These are phyloP conservation scores for Athripsodes cinereus DNA, from an alignment of 2,888 invertebrate species.

Conservation along the genomic window DNA sequence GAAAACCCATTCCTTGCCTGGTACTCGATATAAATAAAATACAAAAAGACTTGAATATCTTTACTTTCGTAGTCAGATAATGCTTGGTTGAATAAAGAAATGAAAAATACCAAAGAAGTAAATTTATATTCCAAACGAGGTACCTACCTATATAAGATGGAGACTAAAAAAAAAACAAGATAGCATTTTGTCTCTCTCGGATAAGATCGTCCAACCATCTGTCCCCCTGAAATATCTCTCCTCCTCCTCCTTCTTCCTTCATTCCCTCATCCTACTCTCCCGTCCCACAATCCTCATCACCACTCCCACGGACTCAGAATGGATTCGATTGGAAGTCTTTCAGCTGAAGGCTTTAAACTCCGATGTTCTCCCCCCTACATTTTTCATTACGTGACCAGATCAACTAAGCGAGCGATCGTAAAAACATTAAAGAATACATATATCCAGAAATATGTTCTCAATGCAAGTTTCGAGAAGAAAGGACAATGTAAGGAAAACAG, in stretches of 20 bases:
- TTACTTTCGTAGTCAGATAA: too few relatives aligned
- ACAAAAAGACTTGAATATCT: too few relatives aligned
- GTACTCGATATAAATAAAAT: too few relatives aligned
- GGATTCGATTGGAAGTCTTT: conserved; percentile 5
- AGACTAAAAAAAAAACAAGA: too few relatives aligned
- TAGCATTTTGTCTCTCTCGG: background rate
- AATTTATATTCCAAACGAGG: too few relatives aligned
- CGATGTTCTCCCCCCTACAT: conserved; percentile 50
- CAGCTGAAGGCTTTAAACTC: conserved; percentile 10
- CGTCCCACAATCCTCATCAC: background rate
- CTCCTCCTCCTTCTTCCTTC: background rate
- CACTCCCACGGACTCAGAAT: background rate
- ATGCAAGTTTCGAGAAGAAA: too few relatives aligned
- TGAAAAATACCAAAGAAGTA: too few relatives aligned
- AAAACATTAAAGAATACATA: conserved; percentile 22
- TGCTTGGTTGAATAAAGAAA: too few relatives aligned
- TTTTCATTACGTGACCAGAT: conserved; percentile 66
- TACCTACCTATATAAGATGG: too few relatives aligned
- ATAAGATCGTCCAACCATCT: background rate
- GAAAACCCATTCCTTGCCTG: too few relatives aligned
- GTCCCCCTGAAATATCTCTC: background rate
- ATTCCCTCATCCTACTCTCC: background rate
- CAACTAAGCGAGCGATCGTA: conserved; percentile 35
- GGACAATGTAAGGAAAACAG: too few relatives aligned
- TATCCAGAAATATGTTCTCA: too few relatives aligned